Evolutionary conservation across 2,797 vertebrate species (phyloP).

Genomic region (Characodon lateralis): DNA sequence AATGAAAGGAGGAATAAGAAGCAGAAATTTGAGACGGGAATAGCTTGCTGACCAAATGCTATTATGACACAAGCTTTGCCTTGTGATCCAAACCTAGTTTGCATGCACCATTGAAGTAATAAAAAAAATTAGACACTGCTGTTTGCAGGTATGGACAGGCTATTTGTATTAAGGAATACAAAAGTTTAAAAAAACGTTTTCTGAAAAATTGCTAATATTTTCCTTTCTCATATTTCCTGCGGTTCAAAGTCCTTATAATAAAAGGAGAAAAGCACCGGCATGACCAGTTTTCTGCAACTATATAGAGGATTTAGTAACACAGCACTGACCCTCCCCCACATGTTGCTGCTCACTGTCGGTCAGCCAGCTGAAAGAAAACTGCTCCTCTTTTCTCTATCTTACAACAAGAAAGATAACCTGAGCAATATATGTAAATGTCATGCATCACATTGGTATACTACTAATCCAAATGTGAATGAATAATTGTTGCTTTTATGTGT

Average conservation of each 20-base stretch:
- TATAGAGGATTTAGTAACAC: no score
- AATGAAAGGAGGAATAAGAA: conserved; percentile 59
- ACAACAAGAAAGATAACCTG: no score
- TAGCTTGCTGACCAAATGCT: conserved; percentile 55
- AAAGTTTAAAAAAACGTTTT: neutral
- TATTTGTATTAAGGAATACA: neutral
- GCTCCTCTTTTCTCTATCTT: no score
- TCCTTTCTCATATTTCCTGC: neutral
- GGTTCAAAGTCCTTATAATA: no score
- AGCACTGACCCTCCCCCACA: no score
- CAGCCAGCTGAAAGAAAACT: no score
- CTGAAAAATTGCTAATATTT: neutral
- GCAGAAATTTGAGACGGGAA: conserved; percentile 54
- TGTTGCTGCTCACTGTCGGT: no score
- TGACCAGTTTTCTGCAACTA: neutral
- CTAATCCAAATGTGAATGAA: no score
- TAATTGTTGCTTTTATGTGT: no score
- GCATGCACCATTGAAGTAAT: conserved; percentile 38
- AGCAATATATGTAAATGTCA: no score
- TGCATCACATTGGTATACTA: no score
- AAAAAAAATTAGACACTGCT: conserved; percentile 5
- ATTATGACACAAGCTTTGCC: conserved; percentile 53
- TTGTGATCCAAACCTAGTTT: conserved; percentile 43
- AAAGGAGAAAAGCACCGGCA: no score
- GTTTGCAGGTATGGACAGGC: neutral